Percentiles rank a stretch among this genome's conserved stretches.
phyloP scores from a whole-genome alignment of 2,888 invertebrate species.

The Heliconius erato region DNA sequence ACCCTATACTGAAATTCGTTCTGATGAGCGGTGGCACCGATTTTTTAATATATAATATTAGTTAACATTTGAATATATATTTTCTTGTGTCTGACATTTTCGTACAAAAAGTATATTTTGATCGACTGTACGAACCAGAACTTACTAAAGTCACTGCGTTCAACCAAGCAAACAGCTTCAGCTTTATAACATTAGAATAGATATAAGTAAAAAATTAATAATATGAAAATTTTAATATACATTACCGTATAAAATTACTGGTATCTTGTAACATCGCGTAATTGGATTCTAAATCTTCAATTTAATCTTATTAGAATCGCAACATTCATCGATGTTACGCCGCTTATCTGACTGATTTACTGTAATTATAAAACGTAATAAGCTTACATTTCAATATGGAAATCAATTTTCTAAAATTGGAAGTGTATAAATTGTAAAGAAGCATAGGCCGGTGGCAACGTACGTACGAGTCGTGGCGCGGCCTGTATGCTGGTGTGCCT shows the following conservation, averaged over 20 bases:
- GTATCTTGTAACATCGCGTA: not conserved
- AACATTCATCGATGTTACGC: not conserved
- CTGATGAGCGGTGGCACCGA: no score
- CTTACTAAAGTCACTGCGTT: no score
- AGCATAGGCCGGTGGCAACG: not conserved
- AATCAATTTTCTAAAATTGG: conserved; percentile 1
- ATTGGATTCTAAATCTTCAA: not conserved
- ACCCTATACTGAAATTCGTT: no score
- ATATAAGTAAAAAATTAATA: no score
- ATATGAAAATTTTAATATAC: not conserved
- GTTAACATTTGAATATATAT: not conserved
- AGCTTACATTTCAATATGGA: conserved; percentile 23
- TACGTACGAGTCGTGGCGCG: not conserved
- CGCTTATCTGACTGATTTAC: not conserved
- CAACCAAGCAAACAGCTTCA: no score
- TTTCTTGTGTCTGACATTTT: not conserved
- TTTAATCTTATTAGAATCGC: not conserved
- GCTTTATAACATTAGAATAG: no score
- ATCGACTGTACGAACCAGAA: no score
- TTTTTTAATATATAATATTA: not conserved
- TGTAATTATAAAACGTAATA: conserved; percentile 1
- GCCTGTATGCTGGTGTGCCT: no score
- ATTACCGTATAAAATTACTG: not conserved
- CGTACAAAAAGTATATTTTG: no score
- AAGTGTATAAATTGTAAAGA: no score